A percentile compares a stretch with the other conserved stretches of the same genome.
Evolutionary conservation across 2,797 vertebrate genomes (phyloP).

Genomic region (Amblyraja radiata): DNA sequence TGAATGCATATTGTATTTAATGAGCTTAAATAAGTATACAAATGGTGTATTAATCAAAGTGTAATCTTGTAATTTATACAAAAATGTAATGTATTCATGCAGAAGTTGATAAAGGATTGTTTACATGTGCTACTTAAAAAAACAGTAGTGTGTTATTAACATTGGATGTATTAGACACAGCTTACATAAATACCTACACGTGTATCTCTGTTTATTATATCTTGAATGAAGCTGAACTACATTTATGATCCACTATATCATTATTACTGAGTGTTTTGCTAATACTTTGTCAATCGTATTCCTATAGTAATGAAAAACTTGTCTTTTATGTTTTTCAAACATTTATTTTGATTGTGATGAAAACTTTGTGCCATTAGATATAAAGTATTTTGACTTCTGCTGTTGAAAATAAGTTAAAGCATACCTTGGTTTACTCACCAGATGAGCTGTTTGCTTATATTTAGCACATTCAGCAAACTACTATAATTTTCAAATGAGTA

Average conservation of each 20-base stretch:
- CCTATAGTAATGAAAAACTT: not conserved
- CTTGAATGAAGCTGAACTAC: not conserved
- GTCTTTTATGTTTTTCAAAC: not conserved
- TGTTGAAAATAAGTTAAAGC: not conserved
- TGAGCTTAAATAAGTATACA: not conserved
- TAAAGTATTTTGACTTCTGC: not conserved
- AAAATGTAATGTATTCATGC: not conserved
- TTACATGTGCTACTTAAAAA: not conserved
- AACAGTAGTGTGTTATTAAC: not conserved
- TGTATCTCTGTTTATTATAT: not conserved
- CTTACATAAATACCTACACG: not conserved
- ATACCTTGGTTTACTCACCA: constrained; percentile 15
- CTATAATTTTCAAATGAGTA: constrained; percentile 21
- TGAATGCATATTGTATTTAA: not conserved
- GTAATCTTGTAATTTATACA: not conserved
- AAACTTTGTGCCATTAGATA: not conserved
- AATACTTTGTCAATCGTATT: not conserved
- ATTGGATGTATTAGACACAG: not conserved
- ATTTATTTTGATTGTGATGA: constrained; percentile 23
- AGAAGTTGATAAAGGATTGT: not conserved
- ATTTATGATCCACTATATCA: not conserved
- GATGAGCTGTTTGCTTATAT: not conserved
- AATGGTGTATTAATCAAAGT: not conserved
- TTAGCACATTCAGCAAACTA: not conserved
- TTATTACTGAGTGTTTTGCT: not conserved